These are phyloP conservation scores for Bradypodion pumilum DNA, from an alignment of 2,797 vertebrate genomes.

Conservation along the genomic window DNA sequence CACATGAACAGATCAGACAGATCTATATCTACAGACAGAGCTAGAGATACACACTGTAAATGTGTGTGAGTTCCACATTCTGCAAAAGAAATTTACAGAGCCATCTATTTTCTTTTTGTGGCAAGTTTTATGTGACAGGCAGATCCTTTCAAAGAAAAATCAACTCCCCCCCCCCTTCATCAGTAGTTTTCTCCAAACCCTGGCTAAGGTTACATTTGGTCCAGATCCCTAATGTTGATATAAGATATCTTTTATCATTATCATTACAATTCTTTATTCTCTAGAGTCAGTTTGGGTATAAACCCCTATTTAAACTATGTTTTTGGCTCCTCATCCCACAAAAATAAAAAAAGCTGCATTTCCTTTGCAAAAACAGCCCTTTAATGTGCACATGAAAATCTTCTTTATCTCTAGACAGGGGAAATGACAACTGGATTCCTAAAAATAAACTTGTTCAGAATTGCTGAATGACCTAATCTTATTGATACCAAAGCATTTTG, in stretches of 20 bases:
- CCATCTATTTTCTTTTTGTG: not conserved
- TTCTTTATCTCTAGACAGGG: not conserved
- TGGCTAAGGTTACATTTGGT: not conserved
- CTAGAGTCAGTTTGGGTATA: not conserved
- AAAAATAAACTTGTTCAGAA: not conserved
- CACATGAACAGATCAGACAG: not conserved
- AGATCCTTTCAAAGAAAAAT: not conserved
- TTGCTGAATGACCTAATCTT: not conserved
- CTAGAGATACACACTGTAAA: not conserved
- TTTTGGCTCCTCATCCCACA: not conserved
- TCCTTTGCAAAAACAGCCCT: not conserved
- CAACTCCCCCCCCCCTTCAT: too few relatives aligned
- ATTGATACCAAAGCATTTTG: not conserved
- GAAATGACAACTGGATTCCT: not conserved
- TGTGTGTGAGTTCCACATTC: not conserved
- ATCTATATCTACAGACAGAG: not conserved
- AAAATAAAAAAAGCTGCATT: not conserved
- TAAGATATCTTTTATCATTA: slow-evolving; percentile 5
- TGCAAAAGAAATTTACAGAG: not conserved
- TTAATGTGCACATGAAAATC: slow-evolving; percentile 6
- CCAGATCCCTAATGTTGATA: not conserved
- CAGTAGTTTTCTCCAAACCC: not conserved
- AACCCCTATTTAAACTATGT: not conserved
- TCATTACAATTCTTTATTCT: not conserved
- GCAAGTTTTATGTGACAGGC: not conserved